These are phyloP conservation scores for Mareca strepera DNA, from an alignment of 2,797 vertebrate species.

Conservation along the genomic window DNA sequence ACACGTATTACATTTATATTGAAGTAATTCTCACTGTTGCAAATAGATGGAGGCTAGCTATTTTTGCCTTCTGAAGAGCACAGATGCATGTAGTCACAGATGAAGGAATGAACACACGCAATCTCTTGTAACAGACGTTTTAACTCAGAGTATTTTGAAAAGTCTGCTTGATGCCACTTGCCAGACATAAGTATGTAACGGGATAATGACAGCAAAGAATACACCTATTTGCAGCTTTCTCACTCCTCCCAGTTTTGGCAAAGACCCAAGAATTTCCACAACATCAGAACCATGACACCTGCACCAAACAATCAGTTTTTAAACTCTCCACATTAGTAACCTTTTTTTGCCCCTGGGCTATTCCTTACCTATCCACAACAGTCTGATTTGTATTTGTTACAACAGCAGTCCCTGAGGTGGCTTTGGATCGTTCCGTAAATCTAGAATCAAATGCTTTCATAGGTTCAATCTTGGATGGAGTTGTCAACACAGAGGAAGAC, in stretches of 20 bases:
- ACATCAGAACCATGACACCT: background rate
- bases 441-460: slow-evolving; percentile 98
- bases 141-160: background rate
- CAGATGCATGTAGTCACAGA: background rate
- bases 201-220: background rate
- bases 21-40: background rate
- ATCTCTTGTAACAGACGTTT: background rate
- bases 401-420: slow-evolving; percentile 89
- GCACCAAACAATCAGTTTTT: background rate
- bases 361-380: slow-evolving; percentile 86
- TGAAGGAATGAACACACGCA: background rate
- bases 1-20: background rate
- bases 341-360: too few species aligned
- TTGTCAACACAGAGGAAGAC: slow-evolving; percentile 71
- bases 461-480: slow-evolving; percentile 92
- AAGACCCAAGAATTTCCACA: background rate
- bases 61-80: background rate
- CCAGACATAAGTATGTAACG: background rate
- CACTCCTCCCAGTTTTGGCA: background rate
- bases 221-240: background rate
- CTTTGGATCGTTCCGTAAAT: slow-evolving; percentile 97
- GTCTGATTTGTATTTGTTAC: slow-evolving; percentile 80
- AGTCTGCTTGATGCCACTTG: background rate
- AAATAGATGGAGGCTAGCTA: background rate
- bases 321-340: background rate